Evolutionary conservation across 2,797 vertebrate genomes (phyloP).

Genomic region (Rallus crepitans): DNA sequence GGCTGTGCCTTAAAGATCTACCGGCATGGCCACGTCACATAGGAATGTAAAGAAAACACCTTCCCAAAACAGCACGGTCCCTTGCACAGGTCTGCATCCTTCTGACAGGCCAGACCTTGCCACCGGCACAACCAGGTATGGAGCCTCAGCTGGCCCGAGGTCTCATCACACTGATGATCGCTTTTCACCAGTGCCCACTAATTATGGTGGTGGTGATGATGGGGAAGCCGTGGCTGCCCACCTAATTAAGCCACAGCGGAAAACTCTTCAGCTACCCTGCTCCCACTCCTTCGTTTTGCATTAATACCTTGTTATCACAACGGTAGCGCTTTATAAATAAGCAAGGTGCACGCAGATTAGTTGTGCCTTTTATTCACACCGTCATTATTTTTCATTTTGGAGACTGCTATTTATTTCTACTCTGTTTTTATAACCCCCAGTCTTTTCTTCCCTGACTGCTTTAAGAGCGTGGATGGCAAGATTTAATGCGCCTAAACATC

Average conservation of each 20-base stretch:
- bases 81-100: background rate
- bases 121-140: fast-evolving
- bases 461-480: background rate
- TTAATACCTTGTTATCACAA: constrained; percentile 16
- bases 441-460: background rate
- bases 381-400: background rate
- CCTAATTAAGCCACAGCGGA: constrained; percentile 32
- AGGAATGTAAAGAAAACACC: background rate
- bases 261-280: background rate
- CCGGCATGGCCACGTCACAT: background rate
- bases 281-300: background rate
- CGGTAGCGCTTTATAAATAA: background rate
- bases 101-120: background rate
- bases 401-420: background rate
- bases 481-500: constrained; percentile 37
- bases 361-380: background rate
- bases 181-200: background rate
- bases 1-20: background rate
- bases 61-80: background rate
- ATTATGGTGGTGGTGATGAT: background rate
- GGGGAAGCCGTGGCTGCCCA: background rate
- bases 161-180: background rate
- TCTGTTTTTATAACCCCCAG: background rate
- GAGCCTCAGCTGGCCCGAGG: background rate
- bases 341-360: background rate